Percentiles rank a stretch among this genome's conserved stretches.
Conservation (phyloP, 1,140 invertebrate genomes). For the Maniola jurtina region DNA sequence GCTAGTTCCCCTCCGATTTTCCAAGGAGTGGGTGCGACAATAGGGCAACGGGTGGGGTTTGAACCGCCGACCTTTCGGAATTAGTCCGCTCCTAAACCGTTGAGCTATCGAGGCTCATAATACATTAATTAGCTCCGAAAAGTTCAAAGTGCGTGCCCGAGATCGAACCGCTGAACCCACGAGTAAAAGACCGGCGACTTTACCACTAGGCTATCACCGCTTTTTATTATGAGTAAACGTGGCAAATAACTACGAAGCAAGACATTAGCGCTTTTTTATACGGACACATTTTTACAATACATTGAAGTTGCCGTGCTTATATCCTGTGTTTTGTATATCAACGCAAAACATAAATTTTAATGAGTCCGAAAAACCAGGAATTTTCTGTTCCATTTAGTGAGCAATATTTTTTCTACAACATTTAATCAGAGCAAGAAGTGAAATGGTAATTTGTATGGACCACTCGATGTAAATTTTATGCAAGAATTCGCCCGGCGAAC, state of each 20-base stretch:
- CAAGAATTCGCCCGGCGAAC: slow-evolving; percentile 69
- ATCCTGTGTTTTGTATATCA: not conserved
- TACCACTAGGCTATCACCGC: too few relatives aligned
- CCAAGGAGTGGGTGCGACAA: too few relatives aligned
- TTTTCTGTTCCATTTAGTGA: slow-evolving; percentile 75
- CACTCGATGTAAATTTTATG: slow-evolving; percentile 78
- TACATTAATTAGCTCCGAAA: too few relatives aligned
- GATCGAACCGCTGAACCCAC: too few relatives aligned
- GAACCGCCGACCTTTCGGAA: too few relatives aligned
- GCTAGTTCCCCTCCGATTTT: too few relatives aligned
- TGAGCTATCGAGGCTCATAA: too few relatives aligned
- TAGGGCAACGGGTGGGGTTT: too few relatives aligned
- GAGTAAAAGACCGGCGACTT: too few relatives aligned
- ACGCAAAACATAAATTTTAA: slow-evolving; percentile 38
- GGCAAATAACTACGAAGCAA: not conserved
- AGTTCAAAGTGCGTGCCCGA: too few relatives aligned
- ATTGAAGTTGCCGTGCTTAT: not conserved
- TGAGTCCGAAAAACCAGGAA: slow-evolving; percentile 72
- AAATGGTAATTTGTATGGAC: slow-evolving; percentile 79
- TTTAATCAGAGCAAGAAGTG: slow-evolving; percentile 77
- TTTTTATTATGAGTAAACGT: not conserved
- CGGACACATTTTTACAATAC: not conserved
- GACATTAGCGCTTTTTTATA: not conserved
- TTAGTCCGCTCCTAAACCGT: too few relatives aligned
- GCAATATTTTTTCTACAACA: slow-evolving; percentile 79